Percentiles rank a stretch among this genome's conserved stretches.
phyloP scores from a whole-genome alignment of 2,113 vertebrate species.

The Cyprinodon tularosa region DNA sequence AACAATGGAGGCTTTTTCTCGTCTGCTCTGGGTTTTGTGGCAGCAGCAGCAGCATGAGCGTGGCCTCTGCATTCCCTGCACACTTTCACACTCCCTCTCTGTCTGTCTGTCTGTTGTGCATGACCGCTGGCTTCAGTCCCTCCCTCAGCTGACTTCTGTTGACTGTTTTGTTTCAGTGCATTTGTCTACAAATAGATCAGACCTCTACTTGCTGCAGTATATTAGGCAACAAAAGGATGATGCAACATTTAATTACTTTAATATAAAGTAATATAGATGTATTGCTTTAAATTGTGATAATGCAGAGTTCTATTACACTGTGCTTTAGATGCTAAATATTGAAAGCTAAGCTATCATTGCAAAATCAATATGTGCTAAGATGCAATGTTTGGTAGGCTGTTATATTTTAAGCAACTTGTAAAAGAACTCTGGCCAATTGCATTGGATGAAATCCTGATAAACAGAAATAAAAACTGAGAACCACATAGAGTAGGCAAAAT shows the following conservation, averaged over 20 bases:
- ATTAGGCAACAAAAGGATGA: neutral
- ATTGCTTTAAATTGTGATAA: neutral
- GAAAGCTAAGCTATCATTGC: too few species aligned
- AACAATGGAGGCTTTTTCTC: constrained; percentile 76
- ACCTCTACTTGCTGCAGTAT: neutral
- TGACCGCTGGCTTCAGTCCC: neutral
- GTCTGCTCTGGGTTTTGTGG: constrained; percentile 58
- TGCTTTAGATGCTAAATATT: neutral
- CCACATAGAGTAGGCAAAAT: too few species aligned
- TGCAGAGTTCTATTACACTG: neutral
- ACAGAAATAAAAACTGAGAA: too few species aligned
- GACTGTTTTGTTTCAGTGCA: neutral
- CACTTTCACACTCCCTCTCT: constrained; percentile 37
- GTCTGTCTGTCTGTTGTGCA: constrained; percentile 37
- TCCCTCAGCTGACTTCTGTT: constrained; percentile 9
- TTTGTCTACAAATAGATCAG: constrained; percentile 11
- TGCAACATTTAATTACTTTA: neutral
- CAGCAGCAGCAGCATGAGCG: constrained; percentile 48
- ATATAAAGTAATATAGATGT: too few species aligned
- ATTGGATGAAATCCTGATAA: too few species aligned
- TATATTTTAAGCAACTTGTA: neutral
- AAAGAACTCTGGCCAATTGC: neutral
- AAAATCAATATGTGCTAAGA: too few species aligned
- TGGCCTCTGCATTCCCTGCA: constrained; percentile 68
- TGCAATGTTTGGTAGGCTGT: too few species aligned